phyloP scores from a whole-genome alignment of 2,113 vertebrate species.

The Nyctereutes procyonoides region DNA sequence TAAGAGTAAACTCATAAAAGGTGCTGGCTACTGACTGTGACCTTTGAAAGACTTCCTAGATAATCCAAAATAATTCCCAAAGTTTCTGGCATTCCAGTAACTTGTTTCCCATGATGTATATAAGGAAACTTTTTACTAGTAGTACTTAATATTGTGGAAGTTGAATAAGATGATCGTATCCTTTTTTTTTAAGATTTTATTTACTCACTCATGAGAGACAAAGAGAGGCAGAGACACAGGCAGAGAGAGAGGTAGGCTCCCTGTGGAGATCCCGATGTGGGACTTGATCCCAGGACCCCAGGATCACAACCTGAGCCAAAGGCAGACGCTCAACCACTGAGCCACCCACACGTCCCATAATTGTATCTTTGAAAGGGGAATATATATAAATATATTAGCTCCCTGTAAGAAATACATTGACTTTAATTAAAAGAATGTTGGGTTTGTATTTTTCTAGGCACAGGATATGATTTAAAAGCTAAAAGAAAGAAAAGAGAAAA shows the following conservation, averaged over 20 bases:
- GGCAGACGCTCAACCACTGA: too few species aligned
- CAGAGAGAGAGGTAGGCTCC: too few species aligned
- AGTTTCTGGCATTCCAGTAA: background rate
- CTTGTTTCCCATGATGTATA: background rate
- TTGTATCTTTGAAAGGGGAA: background rate
- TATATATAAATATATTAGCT: background rate
- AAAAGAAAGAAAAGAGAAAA: background rate
- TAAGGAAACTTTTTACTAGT: background rate
- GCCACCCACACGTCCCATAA: too few species aligned
- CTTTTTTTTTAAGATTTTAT: too few species aligned
- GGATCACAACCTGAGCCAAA: too few species aligned
- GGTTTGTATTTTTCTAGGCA: background rate
- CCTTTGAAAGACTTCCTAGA: background rate
- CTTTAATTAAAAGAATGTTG: background rate
- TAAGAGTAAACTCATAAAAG: background rate
- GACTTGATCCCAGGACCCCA: too few species aligned
- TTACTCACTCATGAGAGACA: too few species aligned
- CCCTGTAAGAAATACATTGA: background rate
- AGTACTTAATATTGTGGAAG: background rate
- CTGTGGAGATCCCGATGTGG: too few species aligned
- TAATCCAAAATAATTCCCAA: slow-evolving; percentile 22
- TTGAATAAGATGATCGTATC: background rate
- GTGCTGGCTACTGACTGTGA: background rate
- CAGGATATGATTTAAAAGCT: background rate
- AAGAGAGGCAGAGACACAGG: too few species aligned